Conservation (phyloP, 2,113 vertebrate species). For the Columba janthina region DNA sequence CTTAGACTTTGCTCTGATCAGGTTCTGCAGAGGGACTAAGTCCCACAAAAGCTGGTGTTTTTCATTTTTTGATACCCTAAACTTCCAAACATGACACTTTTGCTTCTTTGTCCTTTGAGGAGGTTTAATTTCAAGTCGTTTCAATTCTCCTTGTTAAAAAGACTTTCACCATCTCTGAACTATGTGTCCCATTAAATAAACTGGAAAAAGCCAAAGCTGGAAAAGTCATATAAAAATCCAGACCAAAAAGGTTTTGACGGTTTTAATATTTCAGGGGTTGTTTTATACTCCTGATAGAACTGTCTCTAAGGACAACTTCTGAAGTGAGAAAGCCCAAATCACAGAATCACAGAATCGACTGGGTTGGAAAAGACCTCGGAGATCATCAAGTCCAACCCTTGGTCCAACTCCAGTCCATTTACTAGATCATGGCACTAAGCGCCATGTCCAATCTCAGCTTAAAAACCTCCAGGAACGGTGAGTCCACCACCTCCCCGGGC, state of each 20-base stretch:
- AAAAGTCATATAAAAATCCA: neutral
- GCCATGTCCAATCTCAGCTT: no score
- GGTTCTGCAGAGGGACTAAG: neutral
- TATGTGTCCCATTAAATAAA: neutral
- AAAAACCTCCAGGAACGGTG: no score
- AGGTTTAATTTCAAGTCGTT: neutral
- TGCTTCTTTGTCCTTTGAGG: neutral
- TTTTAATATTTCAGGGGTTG: neutral
- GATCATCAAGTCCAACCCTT: no score
- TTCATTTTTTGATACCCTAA: neutral
- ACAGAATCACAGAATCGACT: no score
- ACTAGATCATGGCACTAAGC: no score
- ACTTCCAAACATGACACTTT: neutral
- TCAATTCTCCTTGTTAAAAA: neutral
- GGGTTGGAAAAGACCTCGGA: no score
- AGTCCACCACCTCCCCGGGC: no score
- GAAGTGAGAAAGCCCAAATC: neutral
- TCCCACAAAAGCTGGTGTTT: neutral
- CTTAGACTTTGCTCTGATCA: neutral
- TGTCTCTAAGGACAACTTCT: neutral
- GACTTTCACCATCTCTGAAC: neutral
- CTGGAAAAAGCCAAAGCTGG: neutral
- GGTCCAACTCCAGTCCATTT: no score
- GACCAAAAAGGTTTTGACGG: neutral
- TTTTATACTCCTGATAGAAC: neutral